Conservation (phyloP, 2,888 invertebrate species). For the Campaea margaritaria region DNA sequence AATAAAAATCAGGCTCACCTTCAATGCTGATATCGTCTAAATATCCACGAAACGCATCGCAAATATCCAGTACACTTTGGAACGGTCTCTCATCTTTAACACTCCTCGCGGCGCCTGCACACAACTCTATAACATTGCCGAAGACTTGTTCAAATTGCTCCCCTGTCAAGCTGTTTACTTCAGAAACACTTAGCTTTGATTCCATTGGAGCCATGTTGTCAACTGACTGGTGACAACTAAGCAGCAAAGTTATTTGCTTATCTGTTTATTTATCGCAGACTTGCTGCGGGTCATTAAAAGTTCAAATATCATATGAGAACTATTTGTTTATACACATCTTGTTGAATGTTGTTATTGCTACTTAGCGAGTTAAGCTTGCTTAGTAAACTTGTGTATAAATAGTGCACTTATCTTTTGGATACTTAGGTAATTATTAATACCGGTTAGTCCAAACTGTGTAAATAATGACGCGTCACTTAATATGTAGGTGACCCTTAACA, state of each 20-base stretch:
- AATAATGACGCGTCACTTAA: too few species aligned
- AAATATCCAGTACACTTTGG: conserved; percentile 71
- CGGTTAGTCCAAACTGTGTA: too few species aligned
- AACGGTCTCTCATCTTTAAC: conserved; percentile 84
- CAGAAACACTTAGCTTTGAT: conserved; percentile 65
- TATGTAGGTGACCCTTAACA: too few species aligned
- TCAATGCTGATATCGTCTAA: conserved; percentile 79
- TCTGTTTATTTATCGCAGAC: conserved; percentile 48
- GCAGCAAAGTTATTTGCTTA: conserved; percentile 40
- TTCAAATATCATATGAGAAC: conserved; percentile 49
- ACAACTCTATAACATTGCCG: conserved; percentile 87
- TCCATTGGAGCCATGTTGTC: conserved; percentile 33
- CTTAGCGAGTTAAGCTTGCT: conserved; percentile 4
- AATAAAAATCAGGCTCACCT: conserved; percentile 61
- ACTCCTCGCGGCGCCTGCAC: conserved; percentile 79
- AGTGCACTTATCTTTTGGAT: too few species aligned
- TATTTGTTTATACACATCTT: conserved; percentile 32
- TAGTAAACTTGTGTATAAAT: not conserved
- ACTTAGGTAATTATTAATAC: too few species aligned
- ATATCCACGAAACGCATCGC: conserved; percentile 80
- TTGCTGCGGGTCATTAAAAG: conserved; percentile 57
- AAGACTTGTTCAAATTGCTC: conserved; percentile 85
- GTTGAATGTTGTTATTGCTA: conserved; percentile 13
- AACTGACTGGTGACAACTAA: conserved; percentile 14
- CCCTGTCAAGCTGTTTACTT: conserved; percentile 82